phyloP scores from a whole-genome alignment of 2,113 vertebrate species.

The Lepus americanus region DNA sequence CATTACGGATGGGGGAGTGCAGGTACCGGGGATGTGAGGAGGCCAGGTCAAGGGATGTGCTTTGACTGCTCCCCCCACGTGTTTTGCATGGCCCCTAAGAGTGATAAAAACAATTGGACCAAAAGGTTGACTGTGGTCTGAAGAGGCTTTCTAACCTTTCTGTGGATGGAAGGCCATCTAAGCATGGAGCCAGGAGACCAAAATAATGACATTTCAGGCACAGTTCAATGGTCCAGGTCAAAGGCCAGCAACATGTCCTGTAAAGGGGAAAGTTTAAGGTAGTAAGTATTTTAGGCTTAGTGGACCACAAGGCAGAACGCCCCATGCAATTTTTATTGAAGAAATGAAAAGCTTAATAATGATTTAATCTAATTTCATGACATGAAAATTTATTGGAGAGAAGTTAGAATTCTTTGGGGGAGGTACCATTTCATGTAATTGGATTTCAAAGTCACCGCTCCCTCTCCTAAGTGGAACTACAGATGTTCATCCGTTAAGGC shows the following conservation, averaged over 20 bases:
- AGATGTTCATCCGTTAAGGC: neutral
- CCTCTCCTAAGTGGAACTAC: neutral
- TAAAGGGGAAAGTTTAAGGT: neutral
- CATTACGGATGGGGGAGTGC: no score
- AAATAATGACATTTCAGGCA: neutral
- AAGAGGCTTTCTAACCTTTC: neutral
- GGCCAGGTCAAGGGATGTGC: neutral
- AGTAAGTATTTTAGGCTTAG: neutral
- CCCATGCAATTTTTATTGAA: neutral
- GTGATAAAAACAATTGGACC: neutral
- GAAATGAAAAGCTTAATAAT: neutral
- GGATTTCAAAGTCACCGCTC: neutral
- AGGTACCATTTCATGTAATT: neutral
- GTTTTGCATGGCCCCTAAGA: neutral
- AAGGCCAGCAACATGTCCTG: neutral
- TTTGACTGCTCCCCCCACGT: neutral
- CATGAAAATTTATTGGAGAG: neutral
- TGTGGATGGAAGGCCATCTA: neutral
- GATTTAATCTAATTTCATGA: neutral
- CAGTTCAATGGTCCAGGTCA: neutral
- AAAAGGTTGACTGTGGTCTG: neutral
- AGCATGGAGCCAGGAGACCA: neutral
- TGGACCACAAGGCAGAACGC: neutral
- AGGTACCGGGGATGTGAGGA: fast-evolving
- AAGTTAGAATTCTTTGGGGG: neutral